Conservation (phyloP, 2,113 vertebrate species). For the Pristiophorus japonicus region DNA sequence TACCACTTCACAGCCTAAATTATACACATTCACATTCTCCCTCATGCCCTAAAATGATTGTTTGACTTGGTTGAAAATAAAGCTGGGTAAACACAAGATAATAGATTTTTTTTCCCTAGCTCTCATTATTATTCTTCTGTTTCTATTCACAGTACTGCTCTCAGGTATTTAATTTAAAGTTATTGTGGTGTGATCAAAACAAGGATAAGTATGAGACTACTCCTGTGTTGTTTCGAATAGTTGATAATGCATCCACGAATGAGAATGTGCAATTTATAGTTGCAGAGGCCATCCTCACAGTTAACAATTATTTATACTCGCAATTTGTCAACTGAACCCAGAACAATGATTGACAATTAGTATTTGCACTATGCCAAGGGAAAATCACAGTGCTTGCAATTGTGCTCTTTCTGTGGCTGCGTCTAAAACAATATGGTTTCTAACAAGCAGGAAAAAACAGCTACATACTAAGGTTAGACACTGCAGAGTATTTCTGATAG, state of each 20-base stretch:
- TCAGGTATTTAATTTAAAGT: slow-evolving; percentile 9
- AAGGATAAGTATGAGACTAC: slow-evolving; percentile 3
- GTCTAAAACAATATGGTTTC: not conserved
- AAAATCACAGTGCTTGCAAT: not conserved
- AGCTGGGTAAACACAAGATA: slow-evolving; percentile 25
- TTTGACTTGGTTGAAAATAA: slow-evolving; percentile 30
- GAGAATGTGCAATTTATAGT: not conserved
- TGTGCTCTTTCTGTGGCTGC: not conserved
- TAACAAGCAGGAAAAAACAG: not conserved
- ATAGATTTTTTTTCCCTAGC: slow-evolving; percentile 3
- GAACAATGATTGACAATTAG: slow-evolving; percentile 1
- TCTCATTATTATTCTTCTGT: not conserved
- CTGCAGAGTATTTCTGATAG: not conserved
- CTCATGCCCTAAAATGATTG: not conserved
- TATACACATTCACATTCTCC: not conserved
- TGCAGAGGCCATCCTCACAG: not conserved
- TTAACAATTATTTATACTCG: not conserved
- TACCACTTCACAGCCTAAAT: slow-evolving; percentile 28
- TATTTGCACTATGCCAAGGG: not conserved
- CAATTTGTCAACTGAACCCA: not conserved
- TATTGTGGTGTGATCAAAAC: not conserved
- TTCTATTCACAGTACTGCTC: not conserved
- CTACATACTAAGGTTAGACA: not conserved
- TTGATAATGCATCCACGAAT: not conserved
- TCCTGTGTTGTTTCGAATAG: slow-evolving; percentile 9